Evolutionary conservation across 37 sponge, comb jelly and placozoan genomes (phyloP).

Genomic region (Diacarnus erythraeanus): DNA sequence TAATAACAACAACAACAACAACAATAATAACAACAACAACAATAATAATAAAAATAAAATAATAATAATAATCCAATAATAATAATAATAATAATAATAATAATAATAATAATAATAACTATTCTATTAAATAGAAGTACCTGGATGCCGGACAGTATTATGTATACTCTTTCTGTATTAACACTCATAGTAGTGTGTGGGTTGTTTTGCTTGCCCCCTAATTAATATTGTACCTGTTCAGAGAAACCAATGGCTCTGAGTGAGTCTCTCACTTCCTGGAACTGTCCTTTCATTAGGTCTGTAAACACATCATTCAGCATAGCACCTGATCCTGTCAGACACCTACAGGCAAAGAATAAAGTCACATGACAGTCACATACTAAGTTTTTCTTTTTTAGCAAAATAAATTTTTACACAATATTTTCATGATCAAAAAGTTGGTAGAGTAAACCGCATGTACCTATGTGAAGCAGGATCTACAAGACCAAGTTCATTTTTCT

Average conservation of each 20-base stretch:
- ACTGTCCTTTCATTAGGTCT: conserved; percentile 16
- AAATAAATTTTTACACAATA: neutral
- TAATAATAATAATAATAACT: neutral
- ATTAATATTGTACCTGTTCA: too few species aligned
- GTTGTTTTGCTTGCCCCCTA: neutral
- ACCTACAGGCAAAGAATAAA: conserved; percentile 35
- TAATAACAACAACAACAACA: neutral
- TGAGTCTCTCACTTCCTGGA: conserved; percentile 66
- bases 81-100: neutral
- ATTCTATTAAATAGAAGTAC: neutral
- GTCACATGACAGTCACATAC: neutral
- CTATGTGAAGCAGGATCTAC: conserved; percentile 35
- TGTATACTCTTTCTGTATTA: neutral
- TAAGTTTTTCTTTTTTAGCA: neutral
- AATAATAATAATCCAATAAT: neutral
- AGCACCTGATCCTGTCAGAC: conserved; percentile 33
- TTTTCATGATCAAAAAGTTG: too few species aligned
- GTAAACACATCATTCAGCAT: conserved; percentile 5
- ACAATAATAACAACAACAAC: neutral
- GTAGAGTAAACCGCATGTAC: conserved; percentile 23
- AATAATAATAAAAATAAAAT: neutral
- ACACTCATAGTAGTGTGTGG: neutral
- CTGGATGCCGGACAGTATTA: neutral
- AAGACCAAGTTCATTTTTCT: conserved; percentile 54
- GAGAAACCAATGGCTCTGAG: conserved; percentile 78